phyloP scores from a whole-genome alignment of 2,797 vertebrate species.

The Hoplostethus mediterraneus region DNA sequence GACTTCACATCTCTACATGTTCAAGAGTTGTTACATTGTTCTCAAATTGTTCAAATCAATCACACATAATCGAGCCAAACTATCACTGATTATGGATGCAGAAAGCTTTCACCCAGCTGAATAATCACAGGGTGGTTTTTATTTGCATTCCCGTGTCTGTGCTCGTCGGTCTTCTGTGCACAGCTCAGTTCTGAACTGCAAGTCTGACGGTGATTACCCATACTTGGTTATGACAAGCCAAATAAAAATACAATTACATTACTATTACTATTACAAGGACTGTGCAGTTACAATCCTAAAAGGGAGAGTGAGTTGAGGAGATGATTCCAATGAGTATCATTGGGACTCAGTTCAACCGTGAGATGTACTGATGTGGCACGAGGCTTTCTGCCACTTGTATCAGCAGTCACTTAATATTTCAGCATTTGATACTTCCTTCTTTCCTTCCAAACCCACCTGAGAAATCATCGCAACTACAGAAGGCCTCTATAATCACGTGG shows the following conservation, averaged over 20 bases:
- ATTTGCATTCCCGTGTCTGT: constrained; percentile 28
- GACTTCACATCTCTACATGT: constrained; percentile 13
- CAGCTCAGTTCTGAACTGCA: neutral
- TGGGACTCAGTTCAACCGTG: neutral
- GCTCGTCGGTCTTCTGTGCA: neutral
- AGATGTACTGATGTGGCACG: constrained; percentile 31
- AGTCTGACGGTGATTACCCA: neutral
- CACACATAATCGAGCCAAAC: constrained; percentile 12
- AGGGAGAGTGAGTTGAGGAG: neutral
- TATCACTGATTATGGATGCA: constrained; percentile 31
- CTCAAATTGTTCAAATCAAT: constrained; percentile 22
- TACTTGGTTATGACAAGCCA: neutral
- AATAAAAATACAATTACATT: constrained; percentile 1
- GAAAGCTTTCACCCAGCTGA: constrained; percentile 35
- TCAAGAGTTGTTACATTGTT: constrained; percentile 24
- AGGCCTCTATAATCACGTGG: constrained; percentile 88
- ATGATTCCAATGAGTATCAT: too few relatives aligned
- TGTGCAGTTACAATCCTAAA: neutral
- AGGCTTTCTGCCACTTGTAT: constrained; percentile 51
- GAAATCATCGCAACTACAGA: constrained; percentile 90
- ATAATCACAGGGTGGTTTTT: constrained; percentile 37
- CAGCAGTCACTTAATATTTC: constrained; percentile 70
- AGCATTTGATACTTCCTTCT: constrained; percentile 74
- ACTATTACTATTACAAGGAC: neutral
- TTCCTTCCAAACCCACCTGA: constrained; percentile 83